Evolutionary conservation across 2,888 invertebrate species (phyloP).

Genomic region (Diaperis boleti): DNA sequence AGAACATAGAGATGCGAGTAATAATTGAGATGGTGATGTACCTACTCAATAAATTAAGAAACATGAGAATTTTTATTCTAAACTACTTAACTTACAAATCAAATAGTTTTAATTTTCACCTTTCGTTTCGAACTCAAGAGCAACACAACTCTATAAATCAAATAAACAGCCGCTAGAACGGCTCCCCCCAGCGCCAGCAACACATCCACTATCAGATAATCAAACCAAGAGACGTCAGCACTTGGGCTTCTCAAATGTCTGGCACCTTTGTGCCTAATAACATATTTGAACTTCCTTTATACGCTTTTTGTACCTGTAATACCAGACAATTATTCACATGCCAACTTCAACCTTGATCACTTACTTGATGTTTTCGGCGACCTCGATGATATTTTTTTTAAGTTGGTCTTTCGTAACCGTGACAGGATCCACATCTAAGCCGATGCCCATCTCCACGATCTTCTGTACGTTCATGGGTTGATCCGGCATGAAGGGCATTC

Average conservation of each 20-base stretch:
- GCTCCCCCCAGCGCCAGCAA: not conserved
- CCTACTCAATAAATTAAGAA: no score
- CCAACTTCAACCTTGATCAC: not conserved
- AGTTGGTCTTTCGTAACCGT: slow-evolving; percentile 7
- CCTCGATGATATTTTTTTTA: slow-evolving; percentile 23
- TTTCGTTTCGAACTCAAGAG: no score
- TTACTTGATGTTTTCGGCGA: slow-evolving; percentile 13
- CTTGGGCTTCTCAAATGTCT: slow-evolving; percentile 63
- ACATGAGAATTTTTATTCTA: no score
- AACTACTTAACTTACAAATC: no score
- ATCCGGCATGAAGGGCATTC: slow-evolving; percentile 38
- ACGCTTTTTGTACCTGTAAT: not conserved
- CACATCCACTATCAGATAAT: slow-evolving; percentile 64
- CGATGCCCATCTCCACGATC: slow-evolving; percentile 24
- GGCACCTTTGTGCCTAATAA: slow-evolving; percentile 65
- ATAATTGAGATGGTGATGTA: no score
- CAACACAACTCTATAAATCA: no score
- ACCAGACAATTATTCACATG: not conserved
- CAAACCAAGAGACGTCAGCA: slow-evolving; percentile 60
- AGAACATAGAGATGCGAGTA: no score
- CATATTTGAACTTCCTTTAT: slow-evolving; percentile 54
- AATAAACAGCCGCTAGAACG: no score
- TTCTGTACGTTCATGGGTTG: slow-evolving; percentile 36
- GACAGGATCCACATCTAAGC: not conserved
- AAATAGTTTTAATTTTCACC: no score